Evolutionary conservation across 2,113 vertebrate genomes (phyloP).

Genomic region (Microcebus griseorufus): DNA sequence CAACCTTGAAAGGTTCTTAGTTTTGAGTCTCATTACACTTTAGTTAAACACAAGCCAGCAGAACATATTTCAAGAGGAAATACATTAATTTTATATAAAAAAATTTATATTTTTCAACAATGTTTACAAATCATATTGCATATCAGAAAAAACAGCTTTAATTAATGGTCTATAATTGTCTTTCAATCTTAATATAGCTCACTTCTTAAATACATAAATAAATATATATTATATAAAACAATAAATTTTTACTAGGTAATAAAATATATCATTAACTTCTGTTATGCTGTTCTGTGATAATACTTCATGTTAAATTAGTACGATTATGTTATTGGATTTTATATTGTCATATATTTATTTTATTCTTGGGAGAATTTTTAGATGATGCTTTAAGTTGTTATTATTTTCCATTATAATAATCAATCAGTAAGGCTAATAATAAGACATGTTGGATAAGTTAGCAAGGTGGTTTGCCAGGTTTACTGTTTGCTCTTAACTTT

Average conservation of each 20-base stretch:
- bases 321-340: background rate
- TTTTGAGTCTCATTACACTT: background rate
- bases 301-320: background rate
- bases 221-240: background rate
- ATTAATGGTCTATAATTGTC: conserved; percentile 70
- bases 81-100: conserved; percentile 64
- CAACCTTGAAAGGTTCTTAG: background rate
- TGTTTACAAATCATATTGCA: conserved; percentile 74
- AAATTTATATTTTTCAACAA: conserved; percentile 76
- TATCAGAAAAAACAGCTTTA: conserved; percentile 49
- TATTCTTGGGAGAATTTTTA: background rate
- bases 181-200: conserved; percentile 21
- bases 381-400: background rate
- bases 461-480: background rate
- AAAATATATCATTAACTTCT: background rate
- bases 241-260: background rate
- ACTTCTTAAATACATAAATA: background rate
- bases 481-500: background rate
- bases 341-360: background rate
- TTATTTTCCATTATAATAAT: conserved; percentile 15
- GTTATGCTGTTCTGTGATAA: background rate
- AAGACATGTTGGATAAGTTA: background rate
- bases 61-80: conserved; percentile 4
- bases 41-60: background rate
- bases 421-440: conserved; percentile 24